Evolutionary conservation across 2,888 invertebrate genomes (phyloP).

Genomic region (Dioctria rufipes): DNA sequence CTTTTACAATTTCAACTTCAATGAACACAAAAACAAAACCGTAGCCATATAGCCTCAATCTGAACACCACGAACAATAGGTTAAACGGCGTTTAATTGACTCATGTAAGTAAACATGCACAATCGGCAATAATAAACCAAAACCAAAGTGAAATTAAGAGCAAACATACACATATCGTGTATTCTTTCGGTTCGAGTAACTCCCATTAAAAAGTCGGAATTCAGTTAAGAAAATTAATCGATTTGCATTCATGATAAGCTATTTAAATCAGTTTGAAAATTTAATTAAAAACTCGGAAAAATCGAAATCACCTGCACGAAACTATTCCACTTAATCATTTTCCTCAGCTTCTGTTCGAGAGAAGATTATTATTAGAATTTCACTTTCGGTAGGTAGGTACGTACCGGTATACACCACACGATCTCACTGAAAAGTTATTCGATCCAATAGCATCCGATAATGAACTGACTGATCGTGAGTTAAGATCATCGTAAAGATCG

Average conservation of each 20-base stretch:
- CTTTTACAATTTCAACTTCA: not conserved
- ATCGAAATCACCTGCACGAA: constrained; percentile 41
- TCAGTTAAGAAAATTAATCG: constrained; percentile 13
- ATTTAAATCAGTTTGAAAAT: constrained; percentile 22
- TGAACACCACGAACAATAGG: constrained; percentile 18
- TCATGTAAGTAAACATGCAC: not conserved
- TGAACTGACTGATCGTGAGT: constrained; percentile 3
- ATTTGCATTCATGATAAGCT: constrained; percentile 30
- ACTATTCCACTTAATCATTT: constrained; percentile 44
- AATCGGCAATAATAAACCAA: not conserved
- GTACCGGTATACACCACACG: not conserved
- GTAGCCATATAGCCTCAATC: not conserved
- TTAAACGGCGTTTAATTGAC: constrained; percentile 8
- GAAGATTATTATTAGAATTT: not conserved
- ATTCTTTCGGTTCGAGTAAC: constrained; percentile 27
- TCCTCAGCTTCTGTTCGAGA: not conserved
- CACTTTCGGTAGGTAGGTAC: constrained; percentile 40
- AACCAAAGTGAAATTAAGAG: not conserved
- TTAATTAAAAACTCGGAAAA: constrained; percentile 26
- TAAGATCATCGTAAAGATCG: constrained; percentile 19
- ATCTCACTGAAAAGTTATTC: constrained; percentile 16
- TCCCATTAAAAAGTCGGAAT: constrained; percentile 28
- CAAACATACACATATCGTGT: not conserved
- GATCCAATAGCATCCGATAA: constrained; percentile 21
- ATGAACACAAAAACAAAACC: not conserved